Conservation (phyloP, 2,888 invertebrate genomes). For the Hedya salicella region DNA sequence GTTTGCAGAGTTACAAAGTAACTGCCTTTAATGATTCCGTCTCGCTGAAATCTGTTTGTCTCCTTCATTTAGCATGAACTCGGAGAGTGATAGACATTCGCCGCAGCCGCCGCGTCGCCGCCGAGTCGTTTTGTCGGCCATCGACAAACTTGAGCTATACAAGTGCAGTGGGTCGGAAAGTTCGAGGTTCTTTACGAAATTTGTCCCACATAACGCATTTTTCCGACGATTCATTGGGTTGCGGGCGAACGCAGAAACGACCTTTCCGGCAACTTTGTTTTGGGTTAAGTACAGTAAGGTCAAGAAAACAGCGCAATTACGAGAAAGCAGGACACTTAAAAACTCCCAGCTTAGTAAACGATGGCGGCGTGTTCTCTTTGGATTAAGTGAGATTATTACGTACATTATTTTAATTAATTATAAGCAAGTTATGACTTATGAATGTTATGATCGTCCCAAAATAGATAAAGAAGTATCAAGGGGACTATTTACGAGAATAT, state of each 20-base stretch:
- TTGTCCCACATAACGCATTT: conserved; percentile 66
- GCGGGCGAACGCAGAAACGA: conserved; percentile 27
- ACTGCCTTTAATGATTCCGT: conserved; percentile 2
- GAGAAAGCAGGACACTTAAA: conserved; percentile 9
- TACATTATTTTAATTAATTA: background rate
- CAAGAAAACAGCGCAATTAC: conserved; percentile 33
- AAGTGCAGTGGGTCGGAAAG: conserved; percentile 73
- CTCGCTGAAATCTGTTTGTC: conserved; percentile 49
- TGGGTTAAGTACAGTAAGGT: conserved; percentile 22
- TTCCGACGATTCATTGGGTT: conserved; percentile 39
- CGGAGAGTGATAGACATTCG: conserved; percentile 52
- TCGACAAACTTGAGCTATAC: conserved; percentile 73
- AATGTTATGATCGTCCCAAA: background rate
- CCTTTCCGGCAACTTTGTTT: conserved; percentile 36
- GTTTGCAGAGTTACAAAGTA: conserved; percentile 9
- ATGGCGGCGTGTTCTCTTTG: background rate
- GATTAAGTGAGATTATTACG: background rate
- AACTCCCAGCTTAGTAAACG: background rate
- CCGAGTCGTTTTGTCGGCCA: conserved; percentile 64
- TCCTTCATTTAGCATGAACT: conserved; percentile 55
- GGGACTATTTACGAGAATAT: conserved; percentile 3
- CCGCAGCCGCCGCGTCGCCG: conserved; percentile 68
- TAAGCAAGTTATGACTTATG: background rate
- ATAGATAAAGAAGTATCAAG: conserved; percentile 5
- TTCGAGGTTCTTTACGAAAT: conserved; percentile 71